A percentile compares a stretch with the other conserved stretches of the same genome.
Evolutionary conservation across 2,113 vertebrate genomes (phyloP).

Genomic region (Scartelaos histophorus): DNA sequence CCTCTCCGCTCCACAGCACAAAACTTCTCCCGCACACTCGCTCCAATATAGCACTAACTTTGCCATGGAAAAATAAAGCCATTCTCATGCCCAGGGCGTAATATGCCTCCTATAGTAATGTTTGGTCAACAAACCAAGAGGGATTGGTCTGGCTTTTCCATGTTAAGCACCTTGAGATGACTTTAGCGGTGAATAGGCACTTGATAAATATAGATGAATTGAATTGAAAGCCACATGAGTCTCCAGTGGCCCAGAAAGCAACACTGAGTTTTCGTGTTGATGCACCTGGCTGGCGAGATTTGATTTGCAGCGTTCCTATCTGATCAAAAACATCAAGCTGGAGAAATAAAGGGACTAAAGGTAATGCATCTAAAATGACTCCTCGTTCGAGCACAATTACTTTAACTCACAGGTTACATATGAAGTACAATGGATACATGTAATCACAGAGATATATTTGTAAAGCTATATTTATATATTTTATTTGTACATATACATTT

Average conservation of each 20-base stretch:
- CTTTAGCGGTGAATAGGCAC: constrained; percentile 1
- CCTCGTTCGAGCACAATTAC: background rate
- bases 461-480: too few relatives aligned
- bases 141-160: constrained; percentile 1
- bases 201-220: constrained; percentile 12
- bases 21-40: constrained; percentile 17
- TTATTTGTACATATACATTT: too few relatives aligned
- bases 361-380: background rate
- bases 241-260: background rate
- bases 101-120: background rate
- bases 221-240: constrained; percentile 8
- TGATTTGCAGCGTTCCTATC: background rate
- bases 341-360: background rate
- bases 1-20: constrained; percentile 20
- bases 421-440: background rate
- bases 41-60: constrained; percentile 10
- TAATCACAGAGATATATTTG: too few relatives aligned
- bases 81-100: background rate
- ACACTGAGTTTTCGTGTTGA: constrained; percentile 4
- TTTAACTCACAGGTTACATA: background rate
- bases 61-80: constrained; percentile 5
- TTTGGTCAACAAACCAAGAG: constrained; percentile 15
- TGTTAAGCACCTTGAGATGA: constrained; percentile 10
- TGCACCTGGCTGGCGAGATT: background rate
- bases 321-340: background rate